Base-by-base conservation (phyloP, 2,888 invertebrate genomes). In the Caenorhabditis virilis region DNA sequence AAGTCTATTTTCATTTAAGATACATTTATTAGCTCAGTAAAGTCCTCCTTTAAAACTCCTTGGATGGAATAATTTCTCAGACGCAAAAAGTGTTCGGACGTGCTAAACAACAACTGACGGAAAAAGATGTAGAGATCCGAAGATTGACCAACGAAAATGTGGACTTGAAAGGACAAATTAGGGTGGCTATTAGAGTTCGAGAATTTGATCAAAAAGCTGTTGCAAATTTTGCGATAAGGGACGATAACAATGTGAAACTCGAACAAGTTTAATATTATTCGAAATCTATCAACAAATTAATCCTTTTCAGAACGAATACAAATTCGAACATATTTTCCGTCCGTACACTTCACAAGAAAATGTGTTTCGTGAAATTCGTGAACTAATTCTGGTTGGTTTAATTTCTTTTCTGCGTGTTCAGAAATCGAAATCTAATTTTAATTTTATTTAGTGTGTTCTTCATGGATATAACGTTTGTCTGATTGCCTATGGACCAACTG, bases 401-500 rank as follows among this genome's bases (percentile, higher is more conserved):
- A 25, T 46, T 27, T 30, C 25, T 39, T 20, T 4, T 20, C 9
- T 15, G 9, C 23, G 2, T 6, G 2, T n/a, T 18, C n/a, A 23
- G 18, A 25, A 22, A 4, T 11, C 15, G 25, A 7, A 42, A 18
- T 33, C 45, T 33, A 15, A 30, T 1, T 48, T 11, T 33, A 16
- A 25, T 25, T 20, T 20, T 25, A 43, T 60, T 30, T 36, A 72
- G 71, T 63, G 57, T 30, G 63, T 55, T 23, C 56, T 77, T 1
- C 62, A 75, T 42, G 77, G 77, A 1, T 69, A 67, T 45, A 77
- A 77, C 39, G 74, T 75, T 25, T 56, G 68, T 9, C 33, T 77
- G 7, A 67, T 77, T 27, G 74, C 77, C 0, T 77, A 69, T 45
- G 77, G 77, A 38, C 74, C 75, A 41, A 77, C 77, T 1, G 74